phyloP scores from a whole-genome alignment of 2,113 vertebrate species.

The Ophiodon elongatus region DNA sequence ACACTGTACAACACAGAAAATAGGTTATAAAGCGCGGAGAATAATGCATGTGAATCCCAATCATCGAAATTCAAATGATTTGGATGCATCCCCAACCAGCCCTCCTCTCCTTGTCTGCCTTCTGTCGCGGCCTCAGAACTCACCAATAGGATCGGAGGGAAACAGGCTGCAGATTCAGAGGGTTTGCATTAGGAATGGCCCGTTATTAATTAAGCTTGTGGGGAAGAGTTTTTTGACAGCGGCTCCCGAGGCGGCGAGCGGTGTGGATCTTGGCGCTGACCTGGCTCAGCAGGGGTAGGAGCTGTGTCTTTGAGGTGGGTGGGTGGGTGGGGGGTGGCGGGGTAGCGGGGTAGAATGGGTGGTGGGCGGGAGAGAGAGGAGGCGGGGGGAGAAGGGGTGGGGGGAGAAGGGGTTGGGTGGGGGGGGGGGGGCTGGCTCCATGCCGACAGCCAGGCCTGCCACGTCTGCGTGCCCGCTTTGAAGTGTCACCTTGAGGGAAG shows the following conservation, averaged over 20 bases:
- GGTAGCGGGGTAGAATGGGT: conserved; percentile 72
- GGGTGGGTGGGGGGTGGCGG: conserved; percentile 76
- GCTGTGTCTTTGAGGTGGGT: conserved; percentile 85
- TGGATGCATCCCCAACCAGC: conserved; percentile 76
- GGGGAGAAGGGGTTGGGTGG: conserved; percentile 46
- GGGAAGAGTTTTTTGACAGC: conserved; percentile 82
- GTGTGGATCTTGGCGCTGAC: conserved; percentile 85
- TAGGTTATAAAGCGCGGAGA: conserved; percentile 70
- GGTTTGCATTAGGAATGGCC: conserved; percentile 78
- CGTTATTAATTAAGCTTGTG: conserved; percentile 85
- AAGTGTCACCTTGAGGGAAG: conserved; percentile 93
- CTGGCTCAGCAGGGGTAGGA: conserved; percentile 81
- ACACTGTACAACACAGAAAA: conserved; percentile 71
- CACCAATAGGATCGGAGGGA: conserved; percentile 62
- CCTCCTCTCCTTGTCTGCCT: conserved; percentile 74
- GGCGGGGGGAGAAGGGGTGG: conserved; percentile 44
- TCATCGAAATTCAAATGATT: conserved; percentile 80
- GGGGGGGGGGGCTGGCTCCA: conserved; percentile 82
- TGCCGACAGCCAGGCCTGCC: conserved; percentile 85
- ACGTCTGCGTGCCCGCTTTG: conserved; percentile 89
- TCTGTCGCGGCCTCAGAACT: conserved; percentile 76
- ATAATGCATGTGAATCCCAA: conserved; percentile 80
- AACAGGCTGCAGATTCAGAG: conserved; percentile 72
- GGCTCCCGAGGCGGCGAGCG: conserved; percentile 77
- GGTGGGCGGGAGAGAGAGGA: conserved; percentile 75